phyloP scores from a whole-genome alignment of 1,140 invertebrate genomes.

The Caenorhabditis elegans region WBcel235 BX284604.4:11159001-11159500 shows the following conservation, averaged over 20 bases:
- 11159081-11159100: constrained; percentile 11
- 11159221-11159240: background rate
- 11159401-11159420: constrained; percentile 5
- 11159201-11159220: background rate
- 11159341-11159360: background rate
- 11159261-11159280: background rate
- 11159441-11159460: constrained; percentile 16
- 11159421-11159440: constrained; percentile 12
- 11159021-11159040: background rate
- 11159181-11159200: background rate
- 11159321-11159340: too few species aligned
- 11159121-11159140: background rate
- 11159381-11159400: background rate
- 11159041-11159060: background rate
- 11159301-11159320: too few species aligned
- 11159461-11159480: too few species aligned
- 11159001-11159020: background rate
- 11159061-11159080: background rate
- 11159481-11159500: too few species aligned
- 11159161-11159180: background rate
- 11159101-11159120: background rate
- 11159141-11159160: background rate
- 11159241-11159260: background rate
- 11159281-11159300: constrained; percentile 8
- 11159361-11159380: background rate